Evolutionary conservation across 1,140 invertebrate genomes (phyloP).

Genomic region (Aplysia californica): DNA sequence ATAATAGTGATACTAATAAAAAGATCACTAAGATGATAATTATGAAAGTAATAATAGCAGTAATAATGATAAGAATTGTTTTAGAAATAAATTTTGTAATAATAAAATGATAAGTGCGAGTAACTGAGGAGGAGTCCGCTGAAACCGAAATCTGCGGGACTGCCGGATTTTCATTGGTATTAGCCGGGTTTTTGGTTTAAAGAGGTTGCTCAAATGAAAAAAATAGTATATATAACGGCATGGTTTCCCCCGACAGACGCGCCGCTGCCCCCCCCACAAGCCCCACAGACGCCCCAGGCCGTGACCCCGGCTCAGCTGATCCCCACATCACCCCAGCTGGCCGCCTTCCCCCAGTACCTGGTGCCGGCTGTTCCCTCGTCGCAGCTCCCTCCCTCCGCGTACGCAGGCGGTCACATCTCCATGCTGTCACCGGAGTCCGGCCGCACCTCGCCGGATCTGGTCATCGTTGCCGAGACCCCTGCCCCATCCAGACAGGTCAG

Average conservation of each 20-base stretch:
- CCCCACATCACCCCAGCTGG: not conserved
- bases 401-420: not conserved
- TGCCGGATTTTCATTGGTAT: too few species aligned
- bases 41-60: not conserved
- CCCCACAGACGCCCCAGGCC: not conserved
- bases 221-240: too few species aligned
- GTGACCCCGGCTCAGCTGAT: not conserved
- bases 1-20: conserved; percentile 9
- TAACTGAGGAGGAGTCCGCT: not conserved
- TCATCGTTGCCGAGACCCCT: conserved; percentile 4
- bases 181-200: too few species aligned
- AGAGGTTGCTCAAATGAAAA: too few species aligned
- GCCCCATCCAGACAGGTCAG: not conserved
- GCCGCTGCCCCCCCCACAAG: not conserved
- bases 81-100: not conserved
- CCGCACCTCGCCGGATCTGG: not conserved
- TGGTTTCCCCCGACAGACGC: too few species aligned
- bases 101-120: not conserved
- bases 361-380: not conserved
- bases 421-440: not conserved
- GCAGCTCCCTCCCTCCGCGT: not conserved
- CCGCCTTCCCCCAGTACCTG: not conserved
- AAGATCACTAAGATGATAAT: conserved; percentile 3
- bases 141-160: too few species aligned
- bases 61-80: conserved; percentile 6